Evolutionary conservation across 1,140 invertebrate species (phyloP).

Genomic region (Papilio polyxenes): DNA sequence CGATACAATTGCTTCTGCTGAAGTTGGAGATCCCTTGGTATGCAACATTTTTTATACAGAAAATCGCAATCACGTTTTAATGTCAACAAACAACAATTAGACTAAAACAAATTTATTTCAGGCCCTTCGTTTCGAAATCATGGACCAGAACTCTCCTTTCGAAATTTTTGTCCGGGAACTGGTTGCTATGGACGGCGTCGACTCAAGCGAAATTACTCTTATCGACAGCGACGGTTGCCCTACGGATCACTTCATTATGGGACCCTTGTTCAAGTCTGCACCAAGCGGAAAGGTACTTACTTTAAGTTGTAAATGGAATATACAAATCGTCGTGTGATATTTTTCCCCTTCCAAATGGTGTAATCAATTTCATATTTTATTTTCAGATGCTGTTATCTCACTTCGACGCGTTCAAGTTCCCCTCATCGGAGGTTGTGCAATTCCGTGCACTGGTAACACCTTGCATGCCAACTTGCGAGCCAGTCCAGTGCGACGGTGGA

Average conservation of each 20-base stretch:
- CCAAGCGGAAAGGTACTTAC: conserved; percentile 86
- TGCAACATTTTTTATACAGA: conserved; percentile 42
- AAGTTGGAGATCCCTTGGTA: conserved; percentile 93
- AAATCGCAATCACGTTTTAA: neutral
- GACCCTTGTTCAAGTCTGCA: conserved; percentile 90
- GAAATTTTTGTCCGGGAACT: conserved; percentile 97
- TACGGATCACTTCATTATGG: conserved; percentile 96
- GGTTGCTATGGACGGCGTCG: conserved; percentile 96
- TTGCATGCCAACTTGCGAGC: conserved; percentile 95
- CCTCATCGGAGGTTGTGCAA: conserved; percentile 95
- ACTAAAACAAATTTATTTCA: conserved; percentile 50
- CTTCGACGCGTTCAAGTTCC: conserved; percentile 98
- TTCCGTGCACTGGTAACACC: conserved; percentile 96
- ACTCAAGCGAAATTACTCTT: conserved; percentile 94
- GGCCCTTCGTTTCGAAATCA: conserved; percentile 94
- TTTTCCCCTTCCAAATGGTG: conserved; percentile 17
- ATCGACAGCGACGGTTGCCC: conserved; percentile 96
- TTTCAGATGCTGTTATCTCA: conserved; percentile 91
- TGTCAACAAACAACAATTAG: conserved; percentile 9
- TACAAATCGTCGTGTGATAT: neutral
- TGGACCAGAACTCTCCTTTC: conserved; percentile 94
- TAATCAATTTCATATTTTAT: conserved; percentile 34
- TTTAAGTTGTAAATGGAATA: conserved; percentile 32
- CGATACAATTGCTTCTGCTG: conserved; percentile 89
- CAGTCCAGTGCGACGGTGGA: conserved; percentile 92